phyloP scores from a whole-genome alignment of 2,888 invertebrate genomes.

The Clostera curtula region DNA sequence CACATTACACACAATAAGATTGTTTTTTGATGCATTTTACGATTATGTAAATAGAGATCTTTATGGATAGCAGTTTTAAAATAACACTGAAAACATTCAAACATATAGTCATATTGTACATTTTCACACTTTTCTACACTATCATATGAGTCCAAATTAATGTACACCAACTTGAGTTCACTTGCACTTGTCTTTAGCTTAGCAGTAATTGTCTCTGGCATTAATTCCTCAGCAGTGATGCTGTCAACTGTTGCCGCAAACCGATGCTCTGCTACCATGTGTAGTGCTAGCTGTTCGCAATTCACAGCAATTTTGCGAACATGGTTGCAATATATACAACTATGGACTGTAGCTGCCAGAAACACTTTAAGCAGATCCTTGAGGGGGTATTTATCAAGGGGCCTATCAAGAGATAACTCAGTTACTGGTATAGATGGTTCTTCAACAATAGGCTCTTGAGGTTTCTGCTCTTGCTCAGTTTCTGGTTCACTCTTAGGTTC shows the following conservation, averaged over 20 bases:
- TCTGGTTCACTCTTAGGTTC: conserved; percentile 48
- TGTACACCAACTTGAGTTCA: conserved; percentile 77
- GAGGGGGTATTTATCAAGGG: conserved; percentile 83
- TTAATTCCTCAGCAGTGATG: conserved; percentile 82
- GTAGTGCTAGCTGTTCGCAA: conserved; percentile 85
- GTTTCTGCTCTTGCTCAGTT: conserved; percentile 34
- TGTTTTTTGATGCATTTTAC: conserved; percentile 90
- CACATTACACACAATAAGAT: conserved; percentile 90
- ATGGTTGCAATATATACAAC: conserved; percentile 90
- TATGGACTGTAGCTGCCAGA: conserved; percentile 78
- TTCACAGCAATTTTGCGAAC: conserved; percentile 89
- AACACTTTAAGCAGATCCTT: conserved; percentile 84
- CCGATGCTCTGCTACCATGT: conserved; percentile 86
- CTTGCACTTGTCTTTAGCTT: conserved; percentile 77
- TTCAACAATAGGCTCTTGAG: conserved; percentile 43
- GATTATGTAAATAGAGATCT: conserved; percentile 89
- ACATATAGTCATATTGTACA: conserved; percentile 78
- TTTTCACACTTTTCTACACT: conserved; percentile 73
- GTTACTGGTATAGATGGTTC: conserved; percentile 77
- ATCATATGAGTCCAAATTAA: conserved; percentile 83
- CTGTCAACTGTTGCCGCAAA: conserved; percentile 87
- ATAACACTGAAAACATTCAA: conserved; percentile 91
- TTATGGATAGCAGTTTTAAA: conserved; percentile 86
- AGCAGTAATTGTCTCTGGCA: conserved; percentile 81
- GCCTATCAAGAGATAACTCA: conserved; percentile 83